phyloP scores from a whole-genome alignment of 1,140 invertebrate species.

The Rhopalosiphum maidis region DNA sequence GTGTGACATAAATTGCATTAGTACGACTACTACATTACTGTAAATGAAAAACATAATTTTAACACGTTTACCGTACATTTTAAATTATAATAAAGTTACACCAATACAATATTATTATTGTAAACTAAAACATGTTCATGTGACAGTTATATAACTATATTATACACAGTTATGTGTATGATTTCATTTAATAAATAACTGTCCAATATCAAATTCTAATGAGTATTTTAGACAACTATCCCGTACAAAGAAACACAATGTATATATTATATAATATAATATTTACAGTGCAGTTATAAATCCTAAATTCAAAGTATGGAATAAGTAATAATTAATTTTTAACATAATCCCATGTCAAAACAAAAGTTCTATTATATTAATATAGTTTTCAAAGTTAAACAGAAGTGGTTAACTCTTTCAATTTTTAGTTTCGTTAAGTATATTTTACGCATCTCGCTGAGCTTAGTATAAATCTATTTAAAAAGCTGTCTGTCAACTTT shows the following conservation, averaged over 20 bases:
- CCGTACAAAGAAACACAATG: not conserved
- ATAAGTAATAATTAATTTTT: constrained; percentile 12
- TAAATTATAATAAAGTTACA: not conserved
- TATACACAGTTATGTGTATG: not conserved
- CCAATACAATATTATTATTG: not conserved
- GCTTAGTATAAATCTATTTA: constrained; percentile 22
- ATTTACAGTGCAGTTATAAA: not conserved
- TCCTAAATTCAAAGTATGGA: not conserved
- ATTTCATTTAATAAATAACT: not conserved
- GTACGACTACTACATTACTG: not conserved
- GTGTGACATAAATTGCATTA: constrained; percentile 1
- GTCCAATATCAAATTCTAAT: not conserved
- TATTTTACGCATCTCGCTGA: not conserved
- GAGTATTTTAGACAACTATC: not conserved
- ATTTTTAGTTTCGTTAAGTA: constrained; percentile 20
- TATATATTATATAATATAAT: not conserved
- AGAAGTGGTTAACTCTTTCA: constrained; percentile 23
- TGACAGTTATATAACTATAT: not conserved
- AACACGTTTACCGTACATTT: not conserved
- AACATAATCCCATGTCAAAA: constrained; percentile 4
- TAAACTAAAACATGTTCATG: not conserved
- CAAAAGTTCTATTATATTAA: constrained; percentile 47
- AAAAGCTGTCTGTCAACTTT: constrained; percentile 7
- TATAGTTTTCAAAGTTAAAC: constrained; percentile 38
- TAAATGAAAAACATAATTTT: not conserved